Evolutionary conservation across 2,113 vertebrate species (phyloP).

Genomic region (Gyps fulvus): DNA sequence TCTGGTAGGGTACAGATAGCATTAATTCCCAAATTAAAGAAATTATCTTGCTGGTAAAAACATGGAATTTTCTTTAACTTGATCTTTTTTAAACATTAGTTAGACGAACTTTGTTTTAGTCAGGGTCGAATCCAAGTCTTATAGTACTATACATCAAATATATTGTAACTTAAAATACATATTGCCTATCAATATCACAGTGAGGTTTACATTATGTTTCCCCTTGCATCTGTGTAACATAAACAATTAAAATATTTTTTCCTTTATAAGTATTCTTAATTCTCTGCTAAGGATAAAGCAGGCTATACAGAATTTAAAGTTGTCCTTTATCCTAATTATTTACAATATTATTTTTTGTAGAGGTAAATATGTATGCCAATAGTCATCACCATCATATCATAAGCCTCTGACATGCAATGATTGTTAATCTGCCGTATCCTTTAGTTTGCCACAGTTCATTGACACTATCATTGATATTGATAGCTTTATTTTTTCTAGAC

Average conservation of each 20-base stretch:
- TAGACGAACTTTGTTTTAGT: background rate
- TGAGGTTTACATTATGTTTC: background rate
- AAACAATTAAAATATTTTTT: background rate
- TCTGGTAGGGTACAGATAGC: background rate
- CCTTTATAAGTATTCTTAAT: background rate
- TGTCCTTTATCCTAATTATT: background rate
- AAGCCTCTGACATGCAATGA: background rate
- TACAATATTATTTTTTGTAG: background rate
- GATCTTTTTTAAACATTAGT: background rate
- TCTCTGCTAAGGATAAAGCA: background rate
- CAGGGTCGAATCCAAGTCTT: background rate
- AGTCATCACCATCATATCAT: background rate
- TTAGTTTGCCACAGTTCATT: slow-evolving; percentile 20
- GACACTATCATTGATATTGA: slow-evolving; percentile 18
- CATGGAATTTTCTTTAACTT: background rate
- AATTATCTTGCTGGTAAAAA: background rate
- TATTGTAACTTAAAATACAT: background rate
- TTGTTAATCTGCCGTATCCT: slow-evolving; percentile 22
- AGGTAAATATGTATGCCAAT: background rate
- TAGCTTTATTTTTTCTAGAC: slow-evolving; percentile 20
- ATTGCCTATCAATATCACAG: background rate
- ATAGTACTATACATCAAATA: background rate
- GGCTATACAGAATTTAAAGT: background rate
- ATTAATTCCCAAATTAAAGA: background rate
- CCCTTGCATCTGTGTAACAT: background rate